Conservation (phyloP, 2,113 vertebrate genomes). For the Illadopsis cleaveri region DNA sequence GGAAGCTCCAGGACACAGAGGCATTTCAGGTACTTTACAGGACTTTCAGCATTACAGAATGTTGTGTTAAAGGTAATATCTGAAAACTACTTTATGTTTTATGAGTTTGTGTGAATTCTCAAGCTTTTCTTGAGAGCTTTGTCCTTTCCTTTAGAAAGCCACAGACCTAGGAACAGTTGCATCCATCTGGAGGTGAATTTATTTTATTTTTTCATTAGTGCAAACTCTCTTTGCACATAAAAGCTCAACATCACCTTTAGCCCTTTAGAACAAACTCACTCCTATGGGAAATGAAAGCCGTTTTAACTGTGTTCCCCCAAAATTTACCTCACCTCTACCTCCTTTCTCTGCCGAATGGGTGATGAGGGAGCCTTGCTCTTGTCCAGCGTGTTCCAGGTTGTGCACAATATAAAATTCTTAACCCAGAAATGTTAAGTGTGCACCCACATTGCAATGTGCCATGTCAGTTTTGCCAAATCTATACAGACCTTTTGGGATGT, state of each 20-base stretch:
- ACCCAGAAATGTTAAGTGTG: not conserved
- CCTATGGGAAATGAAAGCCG: not conserved
- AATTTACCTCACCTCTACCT: not conserved
- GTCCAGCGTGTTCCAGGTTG: not conserved
- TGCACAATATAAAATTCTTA: not conserved
- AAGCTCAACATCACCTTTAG: not conserved
- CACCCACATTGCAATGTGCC: not conserved
- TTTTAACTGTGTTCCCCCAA: fast-evolving
- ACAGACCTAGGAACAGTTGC: not conserved
- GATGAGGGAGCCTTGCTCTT: not conserved
- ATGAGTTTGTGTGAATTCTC: not conserved
- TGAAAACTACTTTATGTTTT: not conserved
- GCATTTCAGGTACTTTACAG: not conserved
- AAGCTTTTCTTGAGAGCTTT: not conserved
- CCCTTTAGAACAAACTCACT: not conserved
- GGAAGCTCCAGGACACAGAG: not conserved
- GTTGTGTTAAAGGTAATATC: not conserved
- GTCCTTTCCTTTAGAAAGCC: not conserved
- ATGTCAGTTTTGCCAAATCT: not conserved
- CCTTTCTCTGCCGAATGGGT: not conserved
- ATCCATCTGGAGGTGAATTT: not conserved
- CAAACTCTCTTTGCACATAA: not conserved
- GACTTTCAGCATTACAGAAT: not conserved
- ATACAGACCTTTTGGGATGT: not conserved
- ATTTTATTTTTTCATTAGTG: not conserved